Conservation (phyloP, 2,888 invertebrate species). For the Abscondita cerata region DNA sequence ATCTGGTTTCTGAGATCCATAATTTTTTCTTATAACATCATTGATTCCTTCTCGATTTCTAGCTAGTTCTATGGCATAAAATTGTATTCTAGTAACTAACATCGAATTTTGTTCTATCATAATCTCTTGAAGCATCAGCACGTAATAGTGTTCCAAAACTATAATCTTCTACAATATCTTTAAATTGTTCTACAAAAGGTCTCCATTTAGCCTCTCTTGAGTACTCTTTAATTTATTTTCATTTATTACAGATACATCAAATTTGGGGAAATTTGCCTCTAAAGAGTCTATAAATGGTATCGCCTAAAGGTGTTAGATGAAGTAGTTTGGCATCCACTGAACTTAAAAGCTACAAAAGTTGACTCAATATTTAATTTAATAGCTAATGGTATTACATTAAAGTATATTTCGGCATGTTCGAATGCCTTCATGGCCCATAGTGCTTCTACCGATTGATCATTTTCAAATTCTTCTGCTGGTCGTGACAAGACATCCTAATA, state of each 20-base stretch:
- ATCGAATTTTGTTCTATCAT: conserved; percentile 89
- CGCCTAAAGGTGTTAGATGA: conserved; percentile 85
- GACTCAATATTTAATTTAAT: not conserved
- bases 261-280: conserved; percentile 84
- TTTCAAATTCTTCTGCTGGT: conserved; percentile 85
- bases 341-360: conserved; percentile 75
- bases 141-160: conserved; percentile 93
- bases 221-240: conserved; percentile 86
- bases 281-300: conserved; percentile 85
- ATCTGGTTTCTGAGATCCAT: conserved; percentile 24
- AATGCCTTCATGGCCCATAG: conserved; percentile 94
- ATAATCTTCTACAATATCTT: conserved; percentile 89
- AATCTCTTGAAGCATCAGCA: conserved; percentile 79
- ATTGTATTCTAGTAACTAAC: conserved; percentile 91
- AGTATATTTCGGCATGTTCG: conserved; percentile 94
- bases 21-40: conserved; percentile 70
- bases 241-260: conserved; percentile 76
- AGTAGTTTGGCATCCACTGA: conserved; percentile 86
- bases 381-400: conserved; percentile 74
- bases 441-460: conserved; percentile 86
- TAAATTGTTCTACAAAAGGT: conserved; percentile 88
- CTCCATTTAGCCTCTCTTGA: conserved; percentile 87
- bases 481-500: conserved; percentile 54
- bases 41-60: conserved; percentile 92
- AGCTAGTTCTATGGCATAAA: conserved; percentile 95